Evolutionary conservation across 2,797 vertebrate genomes (phyloP), one percentile per base, ranked within the genome.

Genomic region (Cheirogaleus major): DNA sequence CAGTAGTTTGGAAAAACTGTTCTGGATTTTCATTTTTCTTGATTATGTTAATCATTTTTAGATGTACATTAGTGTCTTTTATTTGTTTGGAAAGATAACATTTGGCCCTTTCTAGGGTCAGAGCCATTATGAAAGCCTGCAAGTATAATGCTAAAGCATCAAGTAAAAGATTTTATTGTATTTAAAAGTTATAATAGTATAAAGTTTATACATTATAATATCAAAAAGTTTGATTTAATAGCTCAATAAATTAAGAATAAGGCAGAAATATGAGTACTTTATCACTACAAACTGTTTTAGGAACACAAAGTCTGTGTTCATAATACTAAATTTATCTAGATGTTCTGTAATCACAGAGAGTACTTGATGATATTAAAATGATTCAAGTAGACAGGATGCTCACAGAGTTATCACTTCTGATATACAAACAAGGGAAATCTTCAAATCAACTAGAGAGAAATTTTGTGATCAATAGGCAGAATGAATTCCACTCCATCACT

Each of bases 311-410:
- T 89, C 70, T 95, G 55, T 95, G 69, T 92, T 96, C 22, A 52
- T 43, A 79, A 88, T 90, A 88, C 67, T 95, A 96, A 96, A 93
- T 96, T 93, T 97, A 93, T 95, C 92, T 88, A 93, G 48, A 84
- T 90, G 70, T 90, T 95, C 81, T 95, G 27, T 75, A 96, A 93
- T 90, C 55, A 94, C 89, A 96, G 50, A 70, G 70, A 95, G 65
- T 90, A 94, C 78, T 94, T 95, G 61, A 63, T 95, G 93, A 92
- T 92, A 55, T 95, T 83, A 67, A 97, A 89, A 72, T 90, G 83
- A 87, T 50, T 97, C 25, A 92, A 73, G 61, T 75, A 89, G 35
- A 70, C n/a, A 82, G 27, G n/a, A 72, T 92, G 76, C 83, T 93
- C 50, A 94, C 35, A 92, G 45, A 85, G 11, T 95, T 96, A 92